Conservation (phyloP, 2,888 invertebrate genomes). For the Lasioglossum lativentre region DNA sequence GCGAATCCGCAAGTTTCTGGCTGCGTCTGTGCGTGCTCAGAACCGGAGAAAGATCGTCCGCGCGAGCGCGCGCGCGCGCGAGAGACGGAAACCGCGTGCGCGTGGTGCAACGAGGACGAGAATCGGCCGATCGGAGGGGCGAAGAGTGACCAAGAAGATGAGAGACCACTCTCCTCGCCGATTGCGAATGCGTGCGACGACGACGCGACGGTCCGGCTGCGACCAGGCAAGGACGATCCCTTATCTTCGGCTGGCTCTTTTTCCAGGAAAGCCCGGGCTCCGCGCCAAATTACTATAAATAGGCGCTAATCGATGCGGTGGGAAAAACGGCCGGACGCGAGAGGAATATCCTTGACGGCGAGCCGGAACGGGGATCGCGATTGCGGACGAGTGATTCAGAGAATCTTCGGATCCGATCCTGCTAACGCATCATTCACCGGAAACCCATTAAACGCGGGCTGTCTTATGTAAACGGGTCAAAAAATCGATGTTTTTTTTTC, state of each 20-base stretch:
- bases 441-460: not conserved
- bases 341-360: conserved; percentile 43
- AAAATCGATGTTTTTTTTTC: not conserved
- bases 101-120: conserved; percentile 1
- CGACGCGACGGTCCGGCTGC: conserved; percentile 49
- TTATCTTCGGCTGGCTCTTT: conserved; percentile 75
- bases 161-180: not conserved
- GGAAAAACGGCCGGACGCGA: conserved; percentile 71
- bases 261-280: conserved; percentile 77
- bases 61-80: conserved; percentile 7
- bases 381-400: conserved; percentile 4
- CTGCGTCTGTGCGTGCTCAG: conserved; percentile 60
- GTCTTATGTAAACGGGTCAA: not conserved
- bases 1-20: conserved; percentile 80
- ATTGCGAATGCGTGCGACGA: conserved; percentile 57
- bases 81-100: conserved; percentile 14
- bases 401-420: not conserved
- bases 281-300: conserved; percentile 83
- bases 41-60: conserved; percentile 36
- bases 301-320: conserved; percentile 80
- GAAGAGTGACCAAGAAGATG: not conserved
- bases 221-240: conserved; percentile 82
- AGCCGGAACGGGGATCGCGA: conserved; percentile 14
- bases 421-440: not conserved
- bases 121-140: conserved; percentile 3